Evolutionary conservation across 2,113 vertebrate species (phyloP).

Genomic region (Indri indri): DNA sequence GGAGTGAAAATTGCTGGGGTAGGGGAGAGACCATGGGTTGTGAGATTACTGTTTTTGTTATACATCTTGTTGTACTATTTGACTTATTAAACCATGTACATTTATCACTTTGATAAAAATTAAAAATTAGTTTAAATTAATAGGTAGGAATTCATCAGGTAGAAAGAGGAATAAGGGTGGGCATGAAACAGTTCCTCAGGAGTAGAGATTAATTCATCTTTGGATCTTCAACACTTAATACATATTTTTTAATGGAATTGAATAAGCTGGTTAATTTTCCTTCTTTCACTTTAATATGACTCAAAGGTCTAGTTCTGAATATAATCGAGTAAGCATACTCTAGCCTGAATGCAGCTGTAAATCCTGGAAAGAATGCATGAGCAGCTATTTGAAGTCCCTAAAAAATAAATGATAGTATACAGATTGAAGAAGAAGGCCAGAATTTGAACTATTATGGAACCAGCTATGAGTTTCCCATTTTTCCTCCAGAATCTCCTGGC

Average conservation of each 20-base stretch:
- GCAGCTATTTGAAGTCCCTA: neutral
- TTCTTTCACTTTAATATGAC: neutral
- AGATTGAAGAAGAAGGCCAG: neutral
- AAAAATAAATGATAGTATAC: neutral
- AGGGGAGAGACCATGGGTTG: no score
- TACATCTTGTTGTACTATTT: neutral
- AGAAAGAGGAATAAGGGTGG: neutral
- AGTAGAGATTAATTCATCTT: neutral
- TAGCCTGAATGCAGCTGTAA: neutral
- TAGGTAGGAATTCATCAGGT: neutral
- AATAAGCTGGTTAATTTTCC: neutral
- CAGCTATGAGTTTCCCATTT: neutral
- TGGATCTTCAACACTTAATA: neutral
- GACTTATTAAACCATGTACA: neutral
- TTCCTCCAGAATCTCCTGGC: neutral
- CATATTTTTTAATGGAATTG: neutral
- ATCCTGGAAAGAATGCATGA: neutral
- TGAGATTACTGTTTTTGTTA: neutral
- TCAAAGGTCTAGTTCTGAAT: neutral
- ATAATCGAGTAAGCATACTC: neutral
- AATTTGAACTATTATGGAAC: neutral
- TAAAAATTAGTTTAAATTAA: neutral
- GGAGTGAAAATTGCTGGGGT: neutral
- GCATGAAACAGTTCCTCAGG: neutral
- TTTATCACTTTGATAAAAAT: neutral